Base-by-base conservation (phyloP, 1,140 invertebrate genomes). In the Bilobella aurantiaca region DNA sequence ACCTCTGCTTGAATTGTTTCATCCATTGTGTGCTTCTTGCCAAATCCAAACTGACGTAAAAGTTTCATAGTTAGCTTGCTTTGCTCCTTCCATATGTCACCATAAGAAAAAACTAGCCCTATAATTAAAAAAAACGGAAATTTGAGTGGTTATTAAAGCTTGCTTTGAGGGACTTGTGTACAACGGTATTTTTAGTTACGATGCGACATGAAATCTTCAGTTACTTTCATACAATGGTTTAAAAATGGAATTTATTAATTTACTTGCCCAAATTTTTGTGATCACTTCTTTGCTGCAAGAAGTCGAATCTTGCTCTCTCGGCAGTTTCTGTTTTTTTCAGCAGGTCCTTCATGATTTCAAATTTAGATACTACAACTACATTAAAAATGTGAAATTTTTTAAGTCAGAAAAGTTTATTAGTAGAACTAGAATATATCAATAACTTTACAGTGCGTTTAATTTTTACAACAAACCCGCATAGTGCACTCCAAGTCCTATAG, bases 21-120 rank as follows among this genome's bases (percentile, higher is more conserved):
- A 27, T 58, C 58, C 63, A 66, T 68, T 27, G 49, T 8, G 3
- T 62, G 31, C 63, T 81, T 83, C 46, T 68, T 65, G 1, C 63
- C 64, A 68, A 65, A 62, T 37, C 67, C 67, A 21, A 68, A 47
- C 3, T 65, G 57, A 21, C 46, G 58, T 1, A 68, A 29, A 31
- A 32, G 58, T 37, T 63, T 21, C 29, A 68, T 8, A 21, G 67
- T 68, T 23, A 59, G 65, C 25, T 59, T 61, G 29, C 64, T 3
- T 37, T 63, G 58, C 18, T 66, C 64, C 2, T 16, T 31, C 64
- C 61, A 63, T 5, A 23, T 30, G 57, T 31, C 32, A 27, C 67
- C 67, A 31, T 63, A 31, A 29, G 53, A 65, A 31, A 31, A 68
- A 18, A 66, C 59, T 16, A 68, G 21, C n/a, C 67, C 65, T 67